phyloP scores from a whole-genome alignment of 2,113 vertebrate species.

The Erythrocercus mccallii region DNA sequence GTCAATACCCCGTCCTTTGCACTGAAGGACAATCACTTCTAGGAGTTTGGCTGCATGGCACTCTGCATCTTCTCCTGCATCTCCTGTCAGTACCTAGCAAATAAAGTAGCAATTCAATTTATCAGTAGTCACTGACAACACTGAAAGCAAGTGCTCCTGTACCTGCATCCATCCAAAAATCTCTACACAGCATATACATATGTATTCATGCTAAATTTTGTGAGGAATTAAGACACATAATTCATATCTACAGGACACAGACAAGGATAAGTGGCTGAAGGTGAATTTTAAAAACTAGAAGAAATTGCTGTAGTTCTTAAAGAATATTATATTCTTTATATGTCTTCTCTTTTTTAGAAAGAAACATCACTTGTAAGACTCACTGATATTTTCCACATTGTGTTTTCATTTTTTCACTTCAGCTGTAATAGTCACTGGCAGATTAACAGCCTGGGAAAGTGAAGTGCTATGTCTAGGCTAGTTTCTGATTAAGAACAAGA shows the following conservation, averaged over 20 bases:
- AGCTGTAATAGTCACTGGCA: background rate
- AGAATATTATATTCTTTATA: background rate
- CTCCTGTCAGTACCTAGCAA: conserved; percentile 86
- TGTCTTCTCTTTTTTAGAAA: background rate
- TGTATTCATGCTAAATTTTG: background rate
- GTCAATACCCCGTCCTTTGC: conserved; percentile 91
- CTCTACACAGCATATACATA: background rate
- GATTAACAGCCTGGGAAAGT: background rate
- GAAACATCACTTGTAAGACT: background rate
- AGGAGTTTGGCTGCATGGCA: conserved; percentile 95
- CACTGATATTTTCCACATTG: background rate
- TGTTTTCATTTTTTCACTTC: background rate
- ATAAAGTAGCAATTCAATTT: background rate
- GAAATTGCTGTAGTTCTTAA: background rate
- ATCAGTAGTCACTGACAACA: background rate
- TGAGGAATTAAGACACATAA: background rate
- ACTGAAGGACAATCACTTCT: conserved; percentile 96
- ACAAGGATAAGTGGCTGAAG: background rate
- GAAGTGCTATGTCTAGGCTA: background rate
- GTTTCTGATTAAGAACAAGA: background rate
- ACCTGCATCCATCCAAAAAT: background rate
- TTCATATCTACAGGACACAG: background rate
- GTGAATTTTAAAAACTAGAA: background rate
- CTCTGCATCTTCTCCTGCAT: conserved; percentile 92
- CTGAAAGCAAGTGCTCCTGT: background rate